Conservation (phyloP, 1,140 invertebrate species). For the Anagrus nilaparvatae region DNA sequence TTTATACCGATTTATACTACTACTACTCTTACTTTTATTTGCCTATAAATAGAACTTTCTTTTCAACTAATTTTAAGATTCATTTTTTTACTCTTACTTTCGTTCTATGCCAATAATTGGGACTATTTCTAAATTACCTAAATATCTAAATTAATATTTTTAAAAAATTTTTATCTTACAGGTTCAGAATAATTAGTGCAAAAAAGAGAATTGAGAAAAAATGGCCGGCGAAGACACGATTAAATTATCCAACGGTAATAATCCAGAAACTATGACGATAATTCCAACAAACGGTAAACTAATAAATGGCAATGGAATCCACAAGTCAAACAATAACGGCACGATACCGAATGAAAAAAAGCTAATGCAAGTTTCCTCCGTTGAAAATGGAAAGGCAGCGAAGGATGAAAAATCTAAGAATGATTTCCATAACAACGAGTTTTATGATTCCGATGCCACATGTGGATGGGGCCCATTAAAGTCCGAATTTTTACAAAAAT, state of each 20-base stretch:
- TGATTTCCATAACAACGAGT: slow-evolving; percentile 35
- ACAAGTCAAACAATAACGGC: slow-evolving; percentile 35
- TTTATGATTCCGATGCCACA: slow-evolving; percentile 42
- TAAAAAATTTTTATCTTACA: too few species aligned
- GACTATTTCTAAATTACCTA: too few species aligned
- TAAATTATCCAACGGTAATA: slow-evolving; percentile 28
- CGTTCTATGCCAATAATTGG: too few species aligned
- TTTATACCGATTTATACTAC: too few species aligned
- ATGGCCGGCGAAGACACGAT: slow-evolving; percentile 35
- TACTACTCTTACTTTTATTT: too few species aligned
- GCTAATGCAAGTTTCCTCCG: slow-evolving; percentile 20
- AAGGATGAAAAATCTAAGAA: slow-evolving; percentile 29
- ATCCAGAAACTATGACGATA: slow-evolving; percentile 30
- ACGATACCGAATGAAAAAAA: slow-evolving; percentile 34
- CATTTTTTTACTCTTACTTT: too few species aligned
- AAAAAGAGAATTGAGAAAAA: slow-evolving; percentile 9
- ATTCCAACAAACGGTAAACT: slow-evolving; percentile 32
- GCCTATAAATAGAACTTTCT: too few species aligned
- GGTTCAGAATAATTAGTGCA: too few species aligned
- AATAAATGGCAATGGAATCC: slow-evolving; percentile 34
- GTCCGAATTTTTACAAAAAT: slow-evolving; percentile 60
- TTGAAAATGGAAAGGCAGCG: slow-evolving; percentile 29
- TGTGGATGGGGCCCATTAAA: slow-evolving; percentile 62
- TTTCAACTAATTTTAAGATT: too few species aligned
- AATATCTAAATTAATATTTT: too few species aligned